Evolutionary conservation across 2,888 invertebrate species (phyloP).

Genomic region (Eupithecia tripunctaria): DNA sequence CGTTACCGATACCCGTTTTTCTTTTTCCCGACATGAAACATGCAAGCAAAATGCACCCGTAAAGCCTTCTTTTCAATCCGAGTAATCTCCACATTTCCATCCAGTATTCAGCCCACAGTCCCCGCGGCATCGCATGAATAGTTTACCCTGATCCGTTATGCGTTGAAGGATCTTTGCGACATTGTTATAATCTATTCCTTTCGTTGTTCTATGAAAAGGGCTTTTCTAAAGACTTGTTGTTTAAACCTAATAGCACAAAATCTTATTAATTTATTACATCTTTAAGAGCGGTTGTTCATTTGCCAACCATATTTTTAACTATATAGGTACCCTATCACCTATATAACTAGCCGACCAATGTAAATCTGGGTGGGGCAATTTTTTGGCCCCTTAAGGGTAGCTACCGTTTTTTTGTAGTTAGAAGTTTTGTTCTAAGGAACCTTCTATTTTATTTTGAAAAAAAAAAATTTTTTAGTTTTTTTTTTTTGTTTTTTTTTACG

Average conservation of each 20-base stretch:
- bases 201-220: constrained; percentile 12
- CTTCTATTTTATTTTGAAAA: no score
- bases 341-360: no score
- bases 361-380: no score
- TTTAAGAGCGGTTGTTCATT: no score
- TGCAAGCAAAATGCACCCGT: constrained; percentile 12
- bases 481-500: no score
- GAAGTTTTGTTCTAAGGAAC: no score
- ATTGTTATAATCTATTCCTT: constrained; percentile 25
- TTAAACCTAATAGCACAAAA: neutral
- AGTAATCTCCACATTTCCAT: constrained; percentile 16
- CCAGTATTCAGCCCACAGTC: constrained; percentile 18
- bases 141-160: constrained; percentile 39
- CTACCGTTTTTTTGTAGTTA: no score
- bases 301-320: no score
- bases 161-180: constrained; percentile 28
- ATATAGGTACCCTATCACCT: no score
- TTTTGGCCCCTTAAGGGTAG: no score
- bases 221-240: neutral
- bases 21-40: neutral
- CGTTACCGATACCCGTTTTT: neutral
- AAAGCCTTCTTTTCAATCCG: constrained; percentile 1
- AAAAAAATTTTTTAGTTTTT: no score
- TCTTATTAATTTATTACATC: neutral
- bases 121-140: constrained; percentile 42